Base-by-base conservation (phyloP, 2,113 vertebrate species). In the Bagarius yarrelli region DNA sequence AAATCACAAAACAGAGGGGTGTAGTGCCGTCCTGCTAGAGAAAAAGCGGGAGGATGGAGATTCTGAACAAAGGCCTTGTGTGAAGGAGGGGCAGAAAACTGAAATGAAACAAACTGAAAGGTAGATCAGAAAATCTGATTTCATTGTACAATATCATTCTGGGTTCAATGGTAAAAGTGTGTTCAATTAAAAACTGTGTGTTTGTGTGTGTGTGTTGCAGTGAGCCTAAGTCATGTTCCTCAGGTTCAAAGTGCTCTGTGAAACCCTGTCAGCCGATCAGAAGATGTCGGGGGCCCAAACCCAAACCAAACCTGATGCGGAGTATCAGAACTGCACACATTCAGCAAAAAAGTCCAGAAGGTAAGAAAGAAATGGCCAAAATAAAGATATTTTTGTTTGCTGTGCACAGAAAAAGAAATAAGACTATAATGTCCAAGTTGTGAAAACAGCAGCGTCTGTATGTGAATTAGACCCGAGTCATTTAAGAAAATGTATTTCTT, bases 271-370 rank as follows among this genome's bases (percentile, higher is more conserved):
- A 74, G 18, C 84, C 23, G 40, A n/a, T 30, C 70, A 80, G 83
- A 8, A 87, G 89, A 79, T 79, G 73, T 19, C 84, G 88, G 0
- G 87, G 88, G 3, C 76, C 81, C 60, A 88, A 83, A 85, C 79
- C 87, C 34, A 90, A 84, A 84, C 91, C 91, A n/a, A 91, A 88
- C 63, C 81, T 92, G 27, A 34, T 60, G 11, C 81, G 56, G 23
- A 67, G 25, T 55, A 12, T 63, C 57, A 83, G 63, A 81, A n/a
- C 40, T 52, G 5, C 57, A 34, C 64, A 60, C 21, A 52, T 27
- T 19, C 32, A 40, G 1, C 56, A 76, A 80, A 74, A 47, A 61
- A n/a, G 34, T 19, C 9, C 15, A 73, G 11, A 55, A 59, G 53
- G 77, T 85, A 57, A 40, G 25, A 25, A 50, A 47, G 6, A 47